Evolutionary conservation across 2,113 vertebrate genomes (phyloP).

Genomic region (Catagonus wagneri): DNA sequence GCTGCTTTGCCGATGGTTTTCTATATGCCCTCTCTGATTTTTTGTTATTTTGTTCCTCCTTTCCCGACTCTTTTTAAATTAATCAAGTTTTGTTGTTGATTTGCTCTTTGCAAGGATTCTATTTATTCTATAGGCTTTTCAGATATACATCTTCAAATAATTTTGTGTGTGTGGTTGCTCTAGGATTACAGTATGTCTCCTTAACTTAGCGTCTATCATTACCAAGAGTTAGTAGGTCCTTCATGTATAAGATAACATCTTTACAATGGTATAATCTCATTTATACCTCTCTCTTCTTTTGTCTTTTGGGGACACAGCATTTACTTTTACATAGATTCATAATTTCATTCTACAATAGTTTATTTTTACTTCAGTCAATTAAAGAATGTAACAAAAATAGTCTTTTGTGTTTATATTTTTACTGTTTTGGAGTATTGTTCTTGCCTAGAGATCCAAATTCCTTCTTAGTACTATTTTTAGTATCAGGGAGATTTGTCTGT

Average conservation of each 20-base stretch:
- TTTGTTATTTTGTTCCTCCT: neutral
- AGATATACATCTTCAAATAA: neutral
- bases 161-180: neutral
- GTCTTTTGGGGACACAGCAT: neutral
- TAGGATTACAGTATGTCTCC: neutral
- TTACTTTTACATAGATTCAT: neutral
- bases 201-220: neutral
- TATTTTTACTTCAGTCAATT: conserved; percentile 11
- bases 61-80: neutral
- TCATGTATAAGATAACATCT: neutral
- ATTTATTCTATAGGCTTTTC: neutral
- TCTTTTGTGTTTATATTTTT: neutral
- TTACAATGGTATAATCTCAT: neutral
- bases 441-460: neutral
- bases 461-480: neutral
- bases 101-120: neutral
- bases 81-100: neutral
- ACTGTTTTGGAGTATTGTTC: neutral
- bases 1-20: neutral
- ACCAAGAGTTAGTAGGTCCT: neutral
- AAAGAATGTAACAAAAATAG: neutral
- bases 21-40: neutral
- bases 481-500: neutral
- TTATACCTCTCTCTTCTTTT: neutral
- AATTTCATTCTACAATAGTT: neutral